Evolutionary conservation across 2,888 invertebrate genomes (phyloP).

Genomic region (Andrena bicolor): DNA sequence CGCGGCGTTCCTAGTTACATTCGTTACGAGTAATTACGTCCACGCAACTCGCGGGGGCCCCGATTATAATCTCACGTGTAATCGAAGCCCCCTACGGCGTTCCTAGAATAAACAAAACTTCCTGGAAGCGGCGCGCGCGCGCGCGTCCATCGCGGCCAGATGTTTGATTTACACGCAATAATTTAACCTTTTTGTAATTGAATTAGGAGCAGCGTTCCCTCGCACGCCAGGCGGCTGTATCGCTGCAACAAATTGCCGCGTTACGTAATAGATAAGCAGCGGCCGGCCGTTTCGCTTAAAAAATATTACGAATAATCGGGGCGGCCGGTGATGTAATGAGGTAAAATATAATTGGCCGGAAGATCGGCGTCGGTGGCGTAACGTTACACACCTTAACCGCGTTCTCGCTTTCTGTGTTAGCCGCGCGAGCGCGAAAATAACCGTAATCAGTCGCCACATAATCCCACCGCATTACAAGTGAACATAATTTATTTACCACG

Average conservation of each 20-base stretch:
- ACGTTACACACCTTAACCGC: constrained; percentile 48
- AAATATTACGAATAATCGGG: constrained; percentile 44
- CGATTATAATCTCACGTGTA: constrained; percentile 52
- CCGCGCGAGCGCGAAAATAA: constrained; percentile 64
- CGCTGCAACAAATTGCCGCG: constrained; percentile 14
- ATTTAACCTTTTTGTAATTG: constrained; percentile 36
- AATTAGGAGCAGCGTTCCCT: constrained; percentile 26
- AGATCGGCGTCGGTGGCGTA: constrained; percentile 44
- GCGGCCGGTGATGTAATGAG: constrained; percentile 46
- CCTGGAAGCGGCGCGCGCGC: constrained; percentile 25
- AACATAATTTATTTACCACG: constrained; percentile 76
- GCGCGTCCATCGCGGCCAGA: not conserved
- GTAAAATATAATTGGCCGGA: constrained; percentile 60
- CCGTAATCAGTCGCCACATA: constrained; percentile 67
- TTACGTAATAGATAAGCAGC: constrained; percentile 30
- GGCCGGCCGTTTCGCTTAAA: constrained; percentile 33
- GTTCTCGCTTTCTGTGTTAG: constrained; percentile 56
- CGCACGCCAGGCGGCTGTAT: not conserved
- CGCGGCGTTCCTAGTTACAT: constrained; percentile 48
- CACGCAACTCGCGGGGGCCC: constrained; percentile 41
- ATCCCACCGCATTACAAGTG: constrained; percentile 65
- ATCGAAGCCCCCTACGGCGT: constrained; percentile 43
- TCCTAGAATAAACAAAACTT: constrained; percentile 37
- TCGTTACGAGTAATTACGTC: constrained; percentile 64
- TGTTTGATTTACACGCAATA: constrained; percentile 41